Base-by-base conservation (phyloP, 2,113 vertebrate genomes). In the Nannospalax galili region DNA sequence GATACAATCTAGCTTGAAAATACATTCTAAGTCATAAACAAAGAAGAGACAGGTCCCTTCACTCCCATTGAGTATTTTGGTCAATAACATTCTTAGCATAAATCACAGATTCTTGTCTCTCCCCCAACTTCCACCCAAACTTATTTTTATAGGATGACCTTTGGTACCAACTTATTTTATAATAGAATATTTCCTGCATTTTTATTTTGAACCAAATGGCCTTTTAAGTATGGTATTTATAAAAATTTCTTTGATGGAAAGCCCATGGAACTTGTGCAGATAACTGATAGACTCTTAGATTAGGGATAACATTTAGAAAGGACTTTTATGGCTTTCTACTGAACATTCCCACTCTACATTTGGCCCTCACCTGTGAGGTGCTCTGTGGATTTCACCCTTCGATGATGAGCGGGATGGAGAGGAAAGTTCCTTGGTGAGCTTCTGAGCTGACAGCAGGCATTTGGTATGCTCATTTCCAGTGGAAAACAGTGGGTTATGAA, bases 191-290 rank as follows among this genome's bases (percentile, higher is more conserved):
- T 93, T 90, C 75, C 58, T 52, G 70, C 74, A 65, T 93, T 94
- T 94, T 93, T 94, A 87, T 90, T 94, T 95, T 92, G 81, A 94
- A 95, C 95, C 45, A 65, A 91, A 84, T 94, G 80, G 91, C 80
- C 92, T 96, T 94, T 96, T 45, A 93, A 81, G n/a, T 81, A 37
- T 70, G 91, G n/a, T 93, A 93, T 97, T 96, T 96, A 93, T 93
- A 87, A 95, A 96, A 84, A 89, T 97, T 96, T 96, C 93, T 91
- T 94, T 88, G 92, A 93, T 75, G 90, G 90, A 92, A 94, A 92
- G 72, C 93, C 65, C 89, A 8, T 91, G 92, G 88, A 87, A 94
- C 87, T 97, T 97, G 92, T 90, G 75, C 62, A 96, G 88, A 81
- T 91, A 95, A 48, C 28, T 81, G 79, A 42, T 82, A 75, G 93